A percentile compares a stretch with the other conserved stretches of the same genome.
phyloP scores from a whole-genome alignment of 2,888 invertebrate species.

The Polydrusus pterygomalis region DNA sequence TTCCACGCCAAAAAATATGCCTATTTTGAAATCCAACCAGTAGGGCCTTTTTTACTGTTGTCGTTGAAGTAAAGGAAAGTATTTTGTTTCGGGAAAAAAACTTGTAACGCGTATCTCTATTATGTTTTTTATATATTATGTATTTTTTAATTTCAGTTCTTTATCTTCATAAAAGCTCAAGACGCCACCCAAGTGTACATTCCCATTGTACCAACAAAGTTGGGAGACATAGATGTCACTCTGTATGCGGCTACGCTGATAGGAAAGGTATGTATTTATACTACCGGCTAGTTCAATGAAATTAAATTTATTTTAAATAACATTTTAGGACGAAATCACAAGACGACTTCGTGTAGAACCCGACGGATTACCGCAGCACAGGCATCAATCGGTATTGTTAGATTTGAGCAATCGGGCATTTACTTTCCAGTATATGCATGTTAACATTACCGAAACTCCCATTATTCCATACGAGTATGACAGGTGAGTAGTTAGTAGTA shows the following conservation, averaged over 20 bases:
- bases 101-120: too few species aligned
- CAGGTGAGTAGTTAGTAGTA: constrained; percentile 70
- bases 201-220: constrained; percentile 89
- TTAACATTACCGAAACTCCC: constrained; percentile 95
- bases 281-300: too few species aligned
- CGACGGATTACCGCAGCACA: constrained; percentile 93
- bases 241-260: constrained; percentile 86
- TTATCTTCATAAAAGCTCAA: constrained; percentile 74
- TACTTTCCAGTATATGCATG: constrained; percentile 95
- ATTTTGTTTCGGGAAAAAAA: too few species aligned
- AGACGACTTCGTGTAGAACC: constrained; percentile 83
- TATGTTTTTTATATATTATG: neutral
- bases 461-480: constrained; percentile 93
- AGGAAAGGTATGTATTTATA: constrained; percentile 72
- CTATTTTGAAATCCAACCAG: too few species aligned
- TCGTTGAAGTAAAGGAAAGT: too few species aligned
- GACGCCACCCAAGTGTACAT: constrained; percentile 89
- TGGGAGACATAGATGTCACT: constrained; percentile 85
- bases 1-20: too few species aligned
- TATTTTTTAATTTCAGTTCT: constrained; percentile 48
- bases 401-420: constrained; percentile 95
- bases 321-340: constrained; percentile 76
- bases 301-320: neutral
- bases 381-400: constrained; percentile 93
- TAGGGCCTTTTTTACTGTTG: too few species aligned